phyloP scores from a whole-genome alignment of 2,797 vertebrate species.

The Loriculus beryllinus region DNA sequence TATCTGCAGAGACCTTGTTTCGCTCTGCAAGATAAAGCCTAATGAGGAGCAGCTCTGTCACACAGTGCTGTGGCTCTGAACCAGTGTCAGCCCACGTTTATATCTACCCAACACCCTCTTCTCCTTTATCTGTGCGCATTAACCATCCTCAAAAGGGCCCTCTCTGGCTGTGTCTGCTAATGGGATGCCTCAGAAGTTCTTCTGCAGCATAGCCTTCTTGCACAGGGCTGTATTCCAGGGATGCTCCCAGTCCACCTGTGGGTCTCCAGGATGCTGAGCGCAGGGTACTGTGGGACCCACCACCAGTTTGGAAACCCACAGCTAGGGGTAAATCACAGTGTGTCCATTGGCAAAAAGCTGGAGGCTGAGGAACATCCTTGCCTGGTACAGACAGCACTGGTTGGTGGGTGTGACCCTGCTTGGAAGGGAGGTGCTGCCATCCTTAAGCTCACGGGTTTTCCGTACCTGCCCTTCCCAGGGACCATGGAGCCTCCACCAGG shows the following conservation, averaged over 20 bases:
- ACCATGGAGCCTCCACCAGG: not conserved
- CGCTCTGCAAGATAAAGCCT: not conserved
- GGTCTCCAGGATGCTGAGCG: not conserved
- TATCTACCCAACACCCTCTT: not conserved
- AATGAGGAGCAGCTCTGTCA: not conserved
- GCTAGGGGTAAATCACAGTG: not conserved
- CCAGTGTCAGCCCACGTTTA: not conserved
- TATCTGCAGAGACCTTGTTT: not conserved
- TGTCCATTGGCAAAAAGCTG: not conserved
- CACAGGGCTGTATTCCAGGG: not conserved
- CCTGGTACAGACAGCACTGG: not conserved
- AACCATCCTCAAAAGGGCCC: not conserved
- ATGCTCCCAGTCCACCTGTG: not conserved
- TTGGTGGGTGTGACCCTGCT: not conserved
- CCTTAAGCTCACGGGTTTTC: not conserved
- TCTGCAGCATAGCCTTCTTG: not conserved
- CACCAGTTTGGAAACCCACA: not conserved
- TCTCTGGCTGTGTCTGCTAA: not conserved
- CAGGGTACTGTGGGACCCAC: not conserved
- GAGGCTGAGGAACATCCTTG: not conserved
- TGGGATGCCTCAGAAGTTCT: not conserved
- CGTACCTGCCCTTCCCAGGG: not conserved
- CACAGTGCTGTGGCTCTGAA: not conserved
- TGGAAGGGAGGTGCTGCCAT: not conserved
- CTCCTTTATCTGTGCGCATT: not conserved